Evolutionary conservation across 2,797 vertebrate species (phyloP).

Genomic region (Semotilus atromaculatus): DNA sequence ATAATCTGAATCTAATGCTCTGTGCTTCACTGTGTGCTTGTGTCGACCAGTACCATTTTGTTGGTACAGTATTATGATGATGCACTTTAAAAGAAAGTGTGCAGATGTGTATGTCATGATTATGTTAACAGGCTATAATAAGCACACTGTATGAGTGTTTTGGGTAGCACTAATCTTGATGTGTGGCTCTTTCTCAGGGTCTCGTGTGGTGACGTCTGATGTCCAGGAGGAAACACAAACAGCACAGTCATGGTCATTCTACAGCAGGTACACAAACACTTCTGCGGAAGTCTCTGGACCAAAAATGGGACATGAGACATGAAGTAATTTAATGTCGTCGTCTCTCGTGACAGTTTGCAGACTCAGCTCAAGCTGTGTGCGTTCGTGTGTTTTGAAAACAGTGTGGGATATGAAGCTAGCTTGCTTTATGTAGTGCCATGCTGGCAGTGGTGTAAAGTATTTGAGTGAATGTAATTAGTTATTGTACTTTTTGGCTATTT

Average conservation of each 20-base stretch:
- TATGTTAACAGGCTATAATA: background rate
- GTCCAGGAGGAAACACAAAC: constrained; percentile 52
- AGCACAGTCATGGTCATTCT: constrained; percentile 60
- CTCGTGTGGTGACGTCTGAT: constrained; percentile 50
- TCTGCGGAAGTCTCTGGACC: no score
- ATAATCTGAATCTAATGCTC: background rate
- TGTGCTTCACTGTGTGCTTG: background rate
- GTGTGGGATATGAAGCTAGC: no score
- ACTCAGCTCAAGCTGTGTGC: no score
- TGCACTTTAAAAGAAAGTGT: background rate
- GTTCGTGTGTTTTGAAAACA: no score
- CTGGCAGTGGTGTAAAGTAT: background rate
- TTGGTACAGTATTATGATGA: background rate
- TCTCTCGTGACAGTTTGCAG: no score
- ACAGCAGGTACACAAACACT: constrained; percentile 55
- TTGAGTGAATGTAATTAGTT: no score
- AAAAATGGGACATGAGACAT: no score
- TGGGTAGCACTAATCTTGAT: background rate
- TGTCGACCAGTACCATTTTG: background rate
- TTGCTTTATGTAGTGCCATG: background rate
- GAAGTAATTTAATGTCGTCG: no score
- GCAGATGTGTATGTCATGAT: background rate
- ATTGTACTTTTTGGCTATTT: no score
- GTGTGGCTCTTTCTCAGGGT: constrained; percentile 27
- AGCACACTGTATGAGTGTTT: background rate